Conservation (phyloP, 1,140 invertebrate species). For the Eriocheir sinensis region DNA sequence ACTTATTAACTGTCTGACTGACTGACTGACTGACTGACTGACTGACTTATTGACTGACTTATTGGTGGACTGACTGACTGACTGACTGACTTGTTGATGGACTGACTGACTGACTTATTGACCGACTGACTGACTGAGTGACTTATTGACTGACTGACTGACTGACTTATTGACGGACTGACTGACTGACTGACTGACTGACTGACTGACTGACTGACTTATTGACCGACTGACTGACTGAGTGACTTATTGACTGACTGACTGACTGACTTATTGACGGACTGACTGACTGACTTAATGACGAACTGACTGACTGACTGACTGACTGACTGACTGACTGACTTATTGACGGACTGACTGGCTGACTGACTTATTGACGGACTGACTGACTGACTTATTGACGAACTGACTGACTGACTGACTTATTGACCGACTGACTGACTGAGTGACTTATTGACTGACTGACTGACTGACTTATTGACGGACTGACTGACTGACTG, state of each 20-base stretch:
- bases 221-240: too few species aligned
- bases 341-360: not conserved
- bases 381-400: constrained; percentile 1
- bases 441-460: too few species aligned
- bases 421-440: too few species aligned
- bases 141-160: too few species aligned
- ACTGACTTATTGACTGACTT: too few species aligned
- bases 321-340: constrained; percentile 22
- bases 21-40: constrained; percentile 22
- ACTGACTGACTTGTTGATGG: too few species aligned
- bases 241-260: too few species aligned
- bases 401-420: not conserved
- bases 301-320: constrained; percentile 1
- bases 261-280: not conserved
- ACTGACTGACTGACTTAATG: not conserved
- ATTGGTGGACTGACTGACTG: too few species aligned
- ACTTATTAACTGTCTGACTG: not conserved
- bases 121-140: too few species aligned
- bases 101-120: too few species aligned
- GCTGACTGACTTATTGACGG: not conserved
- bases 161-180: not conserved
- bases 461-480: not conserved
- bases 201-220: not conserved
- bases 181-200: constrained; percentile 22
- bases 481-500: constrained; percentile 6